Evolutionary conservation across 2,113 vertebrate species (phyloP).

Genomic region (Varanus komodoensis): DNA sequence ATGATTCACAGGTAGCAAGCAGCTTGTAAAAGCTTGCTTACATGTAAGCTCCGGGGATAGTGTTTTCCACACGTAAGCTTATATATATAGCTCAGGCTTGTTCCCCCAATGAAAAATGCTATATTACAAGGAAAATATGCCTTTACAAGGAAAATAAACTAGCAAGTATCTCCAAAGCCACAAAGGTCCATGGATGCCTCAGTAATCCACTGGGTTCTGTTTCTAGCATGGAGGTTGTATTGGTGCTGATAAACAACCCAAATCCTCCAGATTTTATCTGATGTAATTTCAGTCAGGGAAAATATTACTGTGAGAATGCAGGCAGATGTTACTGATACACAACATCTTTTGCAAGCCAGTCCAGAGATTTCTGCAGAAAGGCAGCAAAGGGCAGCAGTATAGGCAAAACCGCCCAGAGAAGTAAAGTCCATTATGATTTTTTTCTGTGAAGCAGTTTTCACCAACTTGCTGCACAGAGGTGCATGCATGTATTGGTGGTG

Average conservation of each 20-base stretch:
- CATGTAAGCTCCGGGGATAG: not conserved
- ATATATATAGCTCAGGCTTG: not conserved
- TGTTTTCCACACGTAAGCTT: not conserved
- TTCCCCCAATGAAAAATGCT: not conserved
- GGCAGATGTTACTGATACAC: not conserved
- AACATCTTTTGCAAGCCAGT: not conserved
- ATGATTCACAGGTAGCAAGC: no score
- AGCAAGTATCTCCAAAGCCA: not conserved
- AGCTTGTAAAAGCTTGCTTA: not conserved
- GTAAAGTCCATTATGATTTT: not conserved
- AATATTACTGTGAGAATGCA: not conserved
- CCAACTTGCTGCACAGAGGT: not conserved
- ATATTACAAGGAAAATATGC: no score
- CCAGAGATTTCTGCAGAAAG: not conserved
- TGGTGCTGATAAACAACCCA: not conserved
- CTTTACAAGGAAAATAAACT: not conserved
- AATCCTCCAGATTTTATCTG: not conserved
- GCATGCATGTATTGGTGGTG: not conserved
- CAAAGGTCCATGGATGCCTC: not conserved
- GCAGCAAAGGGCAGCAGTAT: not conserved
- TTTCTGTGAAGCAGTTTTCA: not conserved
- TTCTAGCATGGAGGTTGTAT: not conserved
- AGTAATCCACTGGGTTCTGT: not conserved
- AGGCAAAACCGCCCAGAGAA: not conserved
- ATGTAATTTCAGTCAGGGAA: not conserved